phyloP scores from a whole-genome alignment of 2,797 vertebrate genomes.

The Pampus argenteus region DNA sequence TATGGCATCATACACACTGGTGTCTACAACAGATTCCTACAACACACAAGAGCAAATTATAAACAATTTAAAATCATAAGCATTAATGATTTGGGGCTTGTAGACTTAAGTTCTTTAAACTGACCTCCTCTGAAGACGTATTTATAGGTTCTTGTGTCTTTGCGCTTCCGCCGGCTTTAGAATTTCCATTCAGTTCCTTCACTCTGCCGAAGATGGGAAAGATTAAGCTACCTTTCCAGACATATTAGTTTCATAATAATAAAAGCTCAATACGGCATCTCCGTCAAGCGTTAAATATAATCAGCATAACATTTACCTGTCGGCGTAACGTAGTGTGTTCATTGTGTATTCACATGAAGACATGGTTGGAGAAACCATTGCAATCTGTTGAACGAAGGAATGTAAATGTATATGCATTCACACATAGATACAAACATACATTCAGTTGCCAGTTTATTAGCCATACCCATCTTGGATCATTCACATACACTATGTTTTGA shows the following conservation, averaged over 20 bases:
- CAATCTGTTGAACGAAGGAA: slow-evolving; percentile 85
- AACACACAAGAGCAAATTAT: slow-evolving; percentile 12
- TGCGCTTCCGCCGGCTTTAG: slow-evolving; percentile 68
- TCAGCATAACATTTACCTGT: slow-evolving; percentile 85
- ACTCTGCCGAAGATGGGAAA: slow-evolving; percentile 83
- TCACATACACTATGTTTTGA: no score
- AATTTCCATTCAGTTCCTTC: slow-evolving; percentile 90
- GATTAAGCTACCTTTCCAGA: background rate
- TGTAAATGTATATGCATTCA: background rate
- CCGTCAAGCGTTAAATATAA: background rate
- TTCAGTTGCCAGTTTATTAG: no score
- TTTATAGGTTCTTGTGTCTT: slow-evolving; percentile 79
- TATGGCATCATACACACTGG: slow-evolving; percentile 86
- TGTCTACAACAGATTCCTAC: slow-evolving; percentile 76
- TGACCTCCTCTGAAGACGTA: slow-evolving; percentile 78
- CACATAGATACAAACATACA: background rate
- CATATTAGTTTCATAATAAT: background rate
- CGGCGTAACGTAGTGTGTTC: slow-evolving; percentile 96
- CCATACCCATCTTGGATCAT: no score
- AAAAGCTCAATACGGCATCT: background rate
- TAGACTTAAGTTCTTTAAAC: background rate
- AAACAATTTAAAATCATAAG: background rate
- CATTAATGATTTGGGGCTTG: background rate
- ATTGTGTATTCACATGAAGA: slow-evolving; percentile 95
- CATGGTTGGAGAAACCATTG: slow-evolving; percentile 98